Evolutionary conservation across 2,113 vertebrate species (phyloP).

Genomic region (Tragelaphus strepsiceros): DNA sequence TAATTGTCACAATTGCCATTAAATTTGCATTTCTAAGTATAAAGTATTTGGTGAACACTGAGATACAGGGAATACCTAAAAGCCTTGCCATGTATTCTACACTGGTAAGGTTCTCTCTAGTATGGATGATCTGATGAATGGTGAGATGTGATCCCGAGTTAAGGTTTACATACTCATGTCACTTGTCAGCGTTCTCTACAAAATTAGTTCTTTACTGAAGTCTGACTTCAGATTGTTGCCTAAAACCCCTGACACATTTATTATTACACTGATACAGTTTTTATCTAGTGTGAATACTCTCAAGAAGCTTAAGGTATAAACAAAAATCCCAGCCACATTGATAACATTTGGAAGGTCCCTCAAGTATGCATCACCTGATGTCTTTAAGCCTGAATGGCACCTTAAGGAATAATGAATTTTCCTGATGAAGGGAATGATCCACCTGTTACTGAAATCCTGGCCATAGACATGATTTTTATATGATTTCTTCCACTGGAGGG

Average conservation of each 20-base stretch:
- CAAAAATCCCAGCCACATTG: not conserved
- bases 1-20: not conserved
- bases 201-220: not conserved
- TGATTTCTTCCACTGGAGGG: not conserved
- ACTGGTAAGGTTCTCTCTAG: not conserved
- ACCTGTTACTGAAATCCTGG: not conserved
- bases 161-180: not conserved
- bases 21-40: not conserved
- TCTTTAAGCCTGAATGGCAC: not conserved
- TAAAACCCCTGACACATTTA: not conserved
- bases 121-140: not conserved
- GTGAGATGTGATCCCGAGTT: not conserved
- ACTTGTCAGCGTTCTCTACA: not conserved
- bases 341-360: not conserved
- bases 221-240: not conserved
- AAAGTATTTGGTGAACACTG: not conserved
- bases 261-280: not conserved
- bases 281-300: not conserved
- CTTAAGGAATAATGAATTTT: not conserved
- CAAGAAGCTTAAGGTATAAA: not conserved
- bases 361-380: not conserved
- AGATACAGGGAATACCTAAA: not conserved
- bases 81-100: not conserved
- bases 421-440: not conserved
- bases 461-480: not conserved